Evolutionary conservation across 2,888 invertebrate genomes (phyloP).

Genomic region (Calameuta idolon): DNA sequence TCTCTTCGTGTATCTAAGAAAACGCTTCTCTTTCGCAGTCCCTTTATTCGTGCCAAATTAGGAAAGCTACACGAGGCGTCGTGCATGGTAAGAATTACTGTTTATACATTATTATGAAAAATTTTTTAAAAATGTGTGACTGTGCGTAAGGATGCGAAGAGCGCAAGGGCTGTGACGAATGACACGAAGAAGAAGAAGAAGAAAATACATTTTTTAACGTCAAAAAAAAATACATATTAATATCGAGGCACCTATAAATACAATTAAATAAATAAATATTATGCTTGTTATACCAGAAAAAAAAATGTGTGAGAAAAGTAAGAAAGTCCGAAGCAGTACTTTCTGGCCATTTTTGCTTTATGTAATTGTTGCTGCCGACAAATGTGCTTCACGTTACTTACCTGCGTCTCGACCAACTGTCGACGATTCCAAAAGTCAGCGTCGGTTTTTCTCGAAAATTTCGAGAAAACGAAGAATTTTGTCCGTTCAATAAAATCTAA

Average conservation of each 20-base stretch:
- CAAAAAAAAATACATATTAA: neutral
- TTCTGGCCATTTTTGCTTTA: neutral
- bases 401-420: neutral
- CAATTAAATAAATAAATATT: neutral
- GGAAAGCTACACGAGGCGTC: slow-evolving; percentile 97
- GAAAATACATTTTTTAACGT: neutral
- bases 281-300: neutral
- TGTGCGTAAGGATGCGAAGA: neutral
- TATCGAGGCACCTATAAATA: neutral
- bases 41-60: slow-evolving; percentile 94
- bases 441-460: neutral
- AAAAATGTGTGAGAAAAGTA: neutral
- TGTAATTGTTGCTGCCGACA: neutral
- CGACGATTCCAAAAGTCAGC: neutral
- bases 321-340: neutral
- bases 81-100: slow-evolving; percentile 84
- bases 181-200: neutral
- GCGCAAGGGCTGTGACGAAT: slow-evolving; percentile 25
- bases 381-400: neutral
- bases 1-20: neutral
- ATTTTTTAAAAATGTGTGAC: slow-evolving; percentile 7
- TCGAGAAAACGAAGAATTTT: neutral
- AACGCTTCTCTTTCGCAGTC: slow-evolving; percentile 72
- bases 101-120: slow-evolving; percentile 21
- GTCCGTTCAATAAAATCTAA: neutral